A percentile compares a stretch with the other conserved stretches of the same genome.
These are phyloP conservation scores for Lateolabrax maculatus DNA, from an alignment of 2,797 vertebrate species.

Conservation along the genomic window DNA sequence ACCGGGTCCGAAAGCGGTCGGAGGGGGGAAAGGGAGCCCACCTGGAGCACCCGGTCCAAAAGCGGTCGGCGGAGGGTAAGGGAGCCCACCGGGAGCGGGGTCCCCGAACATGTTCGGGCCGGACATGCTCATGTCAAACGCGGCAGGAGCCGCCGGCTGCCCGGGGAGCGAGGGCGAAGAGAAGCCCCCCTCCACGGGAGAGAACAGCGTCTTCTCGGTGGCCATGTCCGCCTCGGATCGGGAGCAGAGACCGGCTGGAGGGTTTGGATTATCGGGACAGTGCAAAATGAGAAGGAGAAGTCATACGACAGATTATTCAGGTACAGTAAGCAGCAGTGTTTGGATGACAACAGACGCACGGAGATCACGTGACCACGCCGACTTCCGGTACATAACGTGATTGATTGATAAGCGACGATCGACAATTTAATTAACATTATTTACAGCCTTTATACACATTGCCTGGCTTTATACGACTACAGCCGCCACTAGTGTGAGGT, in stretches of 20 bases:
- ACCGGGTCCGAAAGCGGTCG: constrained; percentile 46
- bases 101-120: constrained; percentile 35
- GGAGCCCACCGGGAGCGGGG: constrained; percentile 21
- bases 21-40: constrained; percentile 47
- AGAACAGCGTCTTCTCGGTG: constrained; percentile 59
- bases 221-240: constrained; percentile 55
- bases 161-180: constrained; percentile 20
- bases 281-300: background rate
- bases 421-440: background rate
- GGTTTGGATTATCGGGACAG: rapidly evolving
- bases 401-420: background rate
- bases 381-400: constrained; percentile 51
- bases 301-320: background rate
- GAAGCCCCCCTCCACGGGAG: background rate
- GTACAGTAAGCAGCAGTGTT: background rate
- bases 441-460: rapidly evolving
- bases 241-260: constrained; percentile 9
- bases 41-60: background rate
- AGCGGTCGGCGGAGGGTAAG: background rate
- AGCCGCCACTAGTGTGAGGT: rapidly evolving
- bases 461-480: background rate
- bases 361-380: background rate
- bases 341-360: background rate
- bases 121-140: constrained; percentile 35
- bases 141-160: constrained; percentile 35